Evolutionary conservation across 2,888 invertebrate species (phyloP).

Genomic region (Orthosia cruda): DNA sequence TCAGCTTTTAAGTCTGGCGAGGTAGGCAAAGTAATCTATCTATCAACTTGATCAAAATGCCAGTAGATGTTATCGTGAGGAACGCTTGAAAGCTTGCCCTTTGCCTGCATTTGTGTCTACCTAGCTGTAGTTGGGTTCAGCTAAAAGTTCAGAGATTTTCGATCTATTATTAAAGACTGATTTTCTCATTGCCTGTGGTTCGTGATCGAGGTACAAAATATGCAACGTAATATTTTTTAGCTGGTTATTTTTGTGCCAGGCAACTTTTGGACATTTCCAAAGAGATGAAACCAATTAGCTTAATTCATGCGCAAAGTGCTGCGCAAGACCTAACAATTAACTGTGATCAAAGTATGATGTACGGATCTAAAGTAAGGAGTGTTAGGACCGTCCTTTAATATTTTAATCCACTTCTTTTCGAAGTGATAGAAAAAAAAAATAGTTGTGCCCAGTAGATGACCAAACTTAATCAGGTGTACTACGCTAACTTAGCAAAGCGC

Average conservation of each 20-base stretch:
- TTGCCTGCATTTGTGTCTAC: constrained; percentile 35
- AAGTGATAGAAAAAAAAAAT: too few relatives aligned
- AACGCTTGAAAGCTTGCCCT: constrained; percentile 31
- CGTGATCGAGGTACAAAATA: neutral
- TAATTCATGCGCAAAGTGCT: too few relatives aligned
- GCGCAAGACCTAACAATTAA: too few relatives aligned
- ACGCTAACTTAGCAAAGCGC: too few relatives aligned
- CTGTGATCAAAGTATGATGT: too few relatives aligned
- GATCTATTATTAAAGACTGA: constrained; percentile 20
- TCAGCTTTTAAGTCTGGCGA: constrained; percentile 5
- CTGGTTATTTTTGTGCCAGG: neutral
- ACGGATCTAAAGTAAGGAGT: too few relatives aligned
- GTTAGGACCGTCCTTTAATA: too few relatives aligned
- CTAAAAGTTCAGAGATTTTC: constrained; percentile 32
- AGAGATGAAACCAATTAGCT: too few relatives aligned
- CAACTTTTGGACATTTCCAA: neutral
- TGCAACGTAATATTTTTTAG: constrained; percentile 1
- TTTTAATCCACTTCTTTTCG: too few relatives aligned
- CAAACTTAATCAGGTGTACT: too few relatives aligned
- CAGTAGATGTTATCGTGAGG: constrained; percentile 39
- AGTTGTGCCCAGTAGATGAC: too few relatives aligned
- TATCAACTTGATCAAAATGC: constrained; percentile 50
- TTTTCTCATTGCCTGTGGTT: constrained; percentile 6
- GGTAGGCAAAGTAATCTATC: constrained; percentile 21
- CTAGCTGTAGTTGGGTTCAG: constrained; percentile 10